Percentiles rank a stretch among this genome's conserved stretches.
Conservation (phyloP, 2,888 invertebrate genomes). For the Orthosia gothica region DNA sequence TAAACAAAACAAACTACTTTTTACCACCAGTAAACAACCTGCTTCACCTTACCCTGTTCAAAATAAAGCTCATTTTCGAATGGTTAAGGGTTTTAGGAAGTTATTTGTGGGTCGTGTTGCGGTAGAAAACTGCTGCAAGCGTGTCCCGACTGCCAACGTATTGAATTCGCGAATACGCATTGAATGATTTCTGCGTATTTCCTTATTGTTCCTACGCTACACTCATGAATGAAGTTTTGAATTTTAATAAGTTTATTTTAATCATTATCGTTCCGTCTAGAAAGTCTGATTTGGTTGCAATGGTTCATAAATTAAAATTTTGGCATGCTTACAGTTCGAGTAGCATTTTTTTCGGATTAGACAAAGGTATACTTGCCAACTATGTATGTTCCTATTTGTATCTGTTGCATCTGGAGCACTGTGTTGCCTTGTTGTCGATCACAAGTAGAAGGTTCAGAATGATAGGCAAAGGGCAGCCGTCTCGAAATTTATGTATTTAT, state of each 20-base stretch:
- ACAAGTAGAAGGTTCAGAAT: background rate
- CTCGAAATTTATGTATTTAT: background rate
- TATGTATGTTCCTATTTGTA: no score
- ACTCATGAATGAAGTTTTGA: slow-evolving; percentile 87
- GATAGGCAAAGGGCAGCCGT: background rate
- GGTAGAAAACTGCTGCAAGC: slow-evolving; percentile 85
- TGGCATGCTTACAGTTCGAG: background rate
- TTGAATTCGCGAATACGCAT: slow-evolving; percentile 87
- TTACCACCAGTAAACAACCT: slow-evolving; percentile 44
- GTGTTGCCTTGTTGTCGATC: background rate
- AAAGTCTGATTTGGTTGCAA: slow-evolving; percentile 7
- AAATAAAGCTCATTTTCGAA: slow-evolving; percentile 77
- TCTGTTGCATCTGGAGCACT: background rate
- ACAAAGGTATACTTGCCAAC: background rate
- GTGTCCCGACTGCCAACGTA: slow-evolving; percentile 84
- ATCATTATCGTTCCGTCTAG: slow-evolving; percentile 41
- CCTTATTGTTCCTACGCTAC: slow-evolving; percentile 86
- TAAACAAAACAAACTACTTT: slow-evolving; percentile 64
- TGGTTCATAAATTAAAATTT: background rate
- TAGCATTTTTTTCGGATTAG: background rate
- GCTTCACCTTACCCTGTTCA: slow-evolving; percentile 64
- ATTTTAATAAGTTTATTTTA: slow-evolving; percentile 79
- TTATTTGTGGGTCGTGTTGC: slow-evolving; percentile 66
- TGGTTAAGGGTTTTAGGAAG: slow-evolving; percentile 71
- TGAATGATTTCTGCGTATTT: slow-evolving; percentile 89